Base-by-base conservation (phyloP, 2,888 invertebrate genomes). In the Notodonta ziczac region DNA sequence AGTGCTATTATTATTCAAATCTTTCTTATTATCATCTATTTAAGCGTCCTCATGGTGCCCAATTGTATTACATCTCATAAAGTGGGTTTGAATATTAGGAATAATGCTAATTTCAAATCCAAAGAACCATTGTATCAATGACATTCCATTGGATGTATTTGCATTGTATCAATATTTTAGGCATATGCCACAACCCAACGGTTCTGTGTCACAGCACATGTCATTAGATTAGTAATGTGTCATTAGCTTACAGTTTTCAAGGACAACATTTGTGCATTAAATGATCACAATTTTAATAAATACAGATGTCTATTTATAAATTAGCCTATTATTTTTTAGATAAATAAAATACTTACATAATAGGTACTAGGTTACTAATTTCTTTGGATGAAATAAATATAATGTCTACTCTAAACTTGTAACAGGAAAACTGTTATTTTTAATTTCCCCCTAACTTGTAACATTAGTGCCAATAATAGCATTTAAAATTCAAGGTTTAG, bases 201-300 rank as follows among this genome's bases (percentile, higher is more conserved):
- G 42, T 42, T 42, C 42, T 42, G 42, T 42, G 9, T 4, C 42
- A 42, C 42, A 42, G 9, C 42, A 42, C 42, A 10, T 10, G 42
- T 12, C 42, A 10, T 8, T 40, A 42, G 42, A 42, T 10, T 3
- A 42, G 9, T 4, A 10, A 8, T 46, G 7, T n/a, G 5, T 46
- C 13, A 46, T 10, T 42, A 42, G 4, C 52, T 44, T 59, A 72
- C 46, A 65, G 55, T 56, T 65, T 73, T 73, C 67, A 65, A 51
- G 51, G 61, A 65, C 67, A 65, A 56, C 55, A 58, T 63, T 73
- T 73, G 76, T 67, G 73, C 76, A 56, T 51, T 48, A 57, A 60
- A 56, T 53, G 48, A 60, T 57, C 56, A 56, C 57, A 55, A 55
- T 60, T 58, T 59, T 16, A 58, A 55, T 54, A 59, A 14, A 59